A percentile compares a stretch with the other conserved stretches of the same genome.
These are phyloP conservation scores for Copsychus sechellarum DNA, from an alignment of 2,113 vertebrate genomes.

Conservation along the genomic window DNA sequence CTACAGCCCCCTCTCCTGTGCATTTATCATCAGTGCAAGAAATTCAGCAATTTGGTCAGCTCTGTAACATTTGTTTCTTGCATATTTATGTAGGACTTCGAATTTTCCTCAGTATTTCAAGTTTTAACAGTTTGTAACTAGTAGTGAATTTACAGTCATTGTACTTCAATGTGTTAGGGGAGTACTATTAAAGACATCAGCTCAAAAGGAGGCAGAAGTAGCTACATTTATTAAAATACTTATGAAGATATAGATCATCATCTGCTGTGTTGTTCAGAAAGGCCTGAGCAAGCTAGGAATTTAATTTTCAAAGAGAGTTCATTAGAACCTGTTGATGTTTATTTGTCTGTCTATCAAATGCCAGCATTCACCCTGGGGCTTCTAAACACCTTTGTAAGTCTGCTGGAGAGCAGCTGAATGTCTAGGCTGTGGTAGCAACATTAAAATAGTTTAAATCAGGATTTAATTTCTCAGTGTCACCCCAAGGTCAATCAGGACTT, in stretches of 20 bases:
- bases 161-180: not conserved
- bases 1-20: slow-evolving; percentile 76
- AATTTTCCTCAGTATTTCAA: not conserved
- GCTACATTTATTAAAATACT: not conserved
- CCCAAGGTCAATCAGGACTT: not conserved
- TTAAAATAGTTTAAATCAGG: not conserved
- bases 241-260: not conserved
- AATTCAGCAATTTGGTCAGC: not conserved
- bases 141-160: not conserved
- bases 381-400: not conserved
- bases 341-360: not conserved
- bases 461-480: not conserved
- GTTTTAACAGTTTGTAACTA: not conserved
- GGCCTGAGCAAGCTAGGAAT: not conserved
- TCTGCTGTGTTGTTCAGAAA: not conserved
- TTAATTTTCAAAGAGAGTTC: not conserved
- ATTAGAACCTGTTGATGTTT: not conserved
- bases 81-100: not conserved
- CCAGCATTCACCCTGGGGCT: not conserved
- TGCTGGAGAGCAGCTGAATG: not conserved
- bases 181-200: not conserved
- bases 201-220: not conserved
- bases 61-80: not conserved
- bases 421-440: not conserved
- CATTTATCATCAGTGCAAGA: slow-evolving; percentile 24